Base-by-base conservation (phyloP, 2,113 vertebrate genomes). In the Platycercus adscitus region DNA sequence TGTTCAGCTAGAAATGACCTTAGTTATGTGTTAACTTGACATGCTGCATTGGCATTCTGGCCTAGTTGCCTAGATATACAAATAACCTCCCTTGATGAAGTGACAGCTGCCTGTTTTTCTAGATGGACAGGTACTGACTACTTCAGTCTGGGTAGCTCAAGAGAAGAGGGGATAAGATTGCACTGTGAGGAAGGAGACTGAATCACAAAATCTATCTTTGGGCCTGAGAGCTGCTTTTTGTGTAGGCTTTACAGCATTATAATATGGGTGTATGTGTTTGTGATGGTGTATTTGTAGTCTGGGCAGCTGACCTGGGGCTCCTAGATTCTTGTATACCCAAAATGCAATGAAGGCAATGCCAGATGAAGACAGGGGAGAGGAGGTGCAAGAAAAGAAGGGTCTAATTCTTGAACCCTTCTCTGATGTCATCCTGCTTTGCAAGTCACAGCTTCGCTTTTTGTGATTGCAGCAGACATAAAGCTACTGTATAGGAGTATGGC, bases 1-100 rank as follows among this genome's bases (percentile, higher is more conserved):
- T 79, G 37, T 93, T 93, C 25, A 47, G n/a, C 80, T 95, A 43
- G 76, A 86, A 93, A 44, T 76, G 73, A 85, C 93, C 86, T 60
- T 90, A 2, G 19, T 84, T 61, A 9, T 55, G 25, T 49, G 72
- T 92, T 93, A 92, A 72, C 53, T 35, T 55, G 63, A 46, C 35
- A 89, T 0, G 1, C 63, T 69, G 77, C 0, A 0, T 46, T 46
- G 69, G 28, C 58, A 33, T 90, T 83, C 75, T 93, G 89, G 63
- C 68, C 66, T 41, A 28, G 75, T 80, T 93, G 86, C 88, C 86
- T 91, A 33, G 72, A n/a, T 72, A 33, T 24, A 26, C 55, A 86
- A 93, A 64, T 80, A 76, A 89, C 82, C 41, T 41, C 2, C 18
- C 55, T 82, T 73, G 71, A 72, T 77, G 68, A 88, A 92, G 89